phyloP scores from a whole-genome alignment of 2,797 vertebrate species.

The Hybognathus amarus region DNA sequence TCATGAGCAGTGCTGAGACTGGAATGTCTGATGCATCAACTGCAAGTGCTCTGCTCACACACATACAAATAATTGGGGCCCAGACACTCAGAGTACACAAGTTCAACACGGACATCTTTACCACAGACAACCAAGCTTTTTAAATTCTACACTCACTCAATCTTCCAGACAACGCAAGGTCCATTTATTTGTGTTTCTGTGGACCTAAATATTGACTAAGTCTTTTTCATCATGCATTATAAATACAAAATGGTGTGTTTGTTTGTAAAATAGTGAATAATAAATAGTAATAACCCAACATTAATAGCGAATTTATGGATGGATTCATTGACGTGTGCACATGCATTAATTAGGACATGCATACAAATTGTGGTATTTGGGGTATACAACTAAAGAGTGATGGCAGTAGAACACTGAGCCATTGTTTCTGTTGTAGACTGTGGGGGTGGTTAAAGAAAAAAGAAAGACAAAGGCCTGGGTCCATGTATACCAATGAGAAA shows the following conservation, averaged over 20 bases:
- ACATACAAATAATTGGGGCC: constrained; percentile 42
- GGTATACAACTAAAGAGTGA: constrained; percentile 7
- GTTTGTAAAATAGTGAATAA: constrained; percentile 12
- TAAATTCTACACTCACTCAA: constrained; percentile 4
- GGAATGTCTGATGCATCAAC: constrained; percentile 46
- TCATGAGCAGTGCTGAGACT: constrained; percentile 38
- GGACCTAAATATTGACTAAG: constrained; percentile 16
- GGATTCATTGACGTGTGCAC: constrained; percentile 30
- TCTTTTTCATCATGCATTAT: not conserved
- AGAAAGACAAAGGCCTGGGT: not conserved
- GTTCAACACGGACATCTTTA: constrained; percentile 27
- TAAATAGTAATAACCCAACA: too few species aligned
- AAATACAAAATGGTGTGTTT: not conserved
- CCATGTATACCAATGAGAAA: constrained; percentile 2
- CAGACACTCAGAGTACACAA: constrained; percentile 27
- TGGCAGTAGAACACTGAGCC: constrained; percentile 27
- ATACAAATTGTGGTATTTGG: constrained; percentile 5
- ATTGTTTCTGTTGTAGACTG: constrained; percentile 31
- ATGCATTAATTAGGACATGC: constrained; percentile 18
- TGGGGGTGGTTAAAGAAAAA: constrained; percentile 26
- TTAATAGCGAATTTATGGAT: constrained; percentile 53
- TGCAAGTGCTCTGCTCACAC: constrained; percentile 24
- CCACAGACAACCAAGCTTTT: constrained; percentile 14
- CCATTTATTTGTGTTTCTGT: constrained; percentile 27
- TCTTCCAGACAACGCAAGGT: constrained; percentile 18